phyloP scores from a whole-genome alignment of 2,888 invertebrate genomes.

The Thymelicus lineola region DNA sequence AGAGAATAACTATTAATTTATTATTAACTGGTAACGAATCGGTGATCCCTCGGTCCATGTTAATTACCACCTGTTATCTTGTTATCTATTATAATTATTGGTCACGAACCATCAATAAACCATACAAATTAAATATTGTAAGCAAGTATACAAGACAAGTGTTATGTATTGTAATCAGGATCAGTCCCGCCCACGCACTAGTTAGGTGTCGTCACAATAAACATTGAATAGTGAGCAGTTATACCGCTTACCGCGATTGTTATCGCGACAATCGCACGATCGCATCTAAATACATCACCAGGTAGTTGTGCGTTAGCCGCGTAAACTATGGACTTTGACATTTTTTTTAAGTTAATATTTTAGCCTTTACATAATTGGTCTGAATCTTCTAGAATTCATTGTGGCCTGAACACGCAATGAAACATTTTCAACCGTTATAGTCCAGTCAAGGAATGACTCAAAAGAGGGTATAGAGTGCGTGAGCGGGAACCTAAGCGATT shows the following conservation, averaged over 20 bases:
- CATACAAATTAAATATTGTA: not conserved
- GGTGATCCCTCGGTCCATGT: too few relatives aligned
- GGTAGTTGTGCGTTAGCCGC: slow-evolving; percentile 28
- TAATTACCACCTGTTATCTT: too few relatives aligned
- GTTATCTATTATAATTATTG: too few relatives aligned
- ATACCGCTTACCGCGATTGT: slow-evolving; percentile 50
- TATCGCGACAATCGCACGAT: slow-evolving; percentile 65
- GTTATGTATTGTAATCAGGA: slow-evolving; percentile 10
- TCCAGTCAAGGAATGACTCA: too few relatives aligned
- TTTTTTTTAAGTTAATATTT: not conserved
- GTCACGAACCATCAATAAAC: not conserved
- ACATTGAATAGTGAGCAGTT: slow-evolving; percentile 29
- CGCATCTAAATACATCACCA: slow-evolving; percentile 54
- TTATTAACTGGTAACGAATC: too few relatives aligned
- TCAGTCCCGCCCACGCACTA: slow-evolving; percentile 15
- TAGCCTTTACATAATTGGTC: too few relatives aligned
- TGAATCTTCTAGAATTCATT: too few relatives aligned
- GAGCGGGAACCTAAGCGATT: too few relatives aligned
- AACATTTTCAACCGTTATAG: too few relatives aligned
- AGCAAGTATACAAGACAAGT: not conserved
- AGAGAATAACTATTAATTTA: too few relatives aligned
- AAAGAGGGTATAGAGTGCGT: too few relatives aligned
- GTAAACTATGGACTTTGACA: slow-evolving; percentile 44
- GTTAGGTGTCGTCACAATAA: slow-evolving; percentile 34
- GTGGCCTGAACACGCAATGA: too few relatives aligned